Base-by-base conservation (phyloP, 2,888 invertebrate genomes). In the Elegia similella region DNA sequence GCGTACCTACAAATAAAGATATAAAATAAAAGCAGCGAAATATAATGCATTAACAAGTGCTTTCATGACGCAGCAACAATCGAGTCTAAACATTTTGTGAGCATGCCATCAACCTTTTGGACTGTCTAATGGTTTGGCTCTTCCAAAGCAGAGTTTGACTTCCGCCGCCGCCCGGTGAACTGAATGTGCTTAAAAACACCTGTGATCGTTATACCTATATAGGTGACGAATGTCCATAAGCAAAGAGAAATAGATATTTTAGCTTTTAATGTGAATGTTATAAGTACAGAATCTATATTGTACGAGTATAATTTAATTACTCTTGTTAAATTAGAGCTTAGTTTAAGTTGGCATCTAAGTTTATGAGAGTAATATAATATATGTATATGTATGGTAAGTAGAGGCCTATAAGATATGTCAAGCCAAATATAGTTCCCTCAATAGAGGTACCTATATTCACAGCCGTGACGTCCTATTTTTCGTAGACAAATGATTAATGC, bases 41-140 rank as follows among this genome's bases (percentile, higher is more conserved):
- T 12, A 30, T 6, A 50, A 16, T 32, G 16, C 15, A 50, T 50
- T 44, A 7, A 44, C 15, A 50, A 55, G 59, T 52, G 59, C 61
- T 66, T 65, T 59, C 56, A 52, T 61, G 59, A 62, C 30, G 10
- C 23, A 48, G 15, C 13, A 17, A 8, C 16, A 46, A 23, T 8
- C 12, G 0, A 23, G 23, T 46, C 3, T 6, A 38, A 38, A 38
- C 12, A n/a, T 38, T 38, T 38, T 38, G 38, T 38, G 38, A 38
- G 38, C 34, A 34, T 34, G 34, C 38, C 10, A 12, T 38, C 10
- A 1, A 38, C 38, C 38, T 38, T 23, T 8, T 38, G n/a, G 38
- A 38, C 38, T 12, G n/a, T 38, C n/a, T 38, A 13, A 30, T 15
- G 32, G 48, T 30, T 8, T 29, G 7, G 48, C 48, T 30, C 15